A percentile compares a stretch with the other conserved stretches of the same genome.
These are phyloP conservation scores for Anas acuta DNA, from an alignment of 2,797 vertebrate species.

Conservation along the genomic window DNA sequence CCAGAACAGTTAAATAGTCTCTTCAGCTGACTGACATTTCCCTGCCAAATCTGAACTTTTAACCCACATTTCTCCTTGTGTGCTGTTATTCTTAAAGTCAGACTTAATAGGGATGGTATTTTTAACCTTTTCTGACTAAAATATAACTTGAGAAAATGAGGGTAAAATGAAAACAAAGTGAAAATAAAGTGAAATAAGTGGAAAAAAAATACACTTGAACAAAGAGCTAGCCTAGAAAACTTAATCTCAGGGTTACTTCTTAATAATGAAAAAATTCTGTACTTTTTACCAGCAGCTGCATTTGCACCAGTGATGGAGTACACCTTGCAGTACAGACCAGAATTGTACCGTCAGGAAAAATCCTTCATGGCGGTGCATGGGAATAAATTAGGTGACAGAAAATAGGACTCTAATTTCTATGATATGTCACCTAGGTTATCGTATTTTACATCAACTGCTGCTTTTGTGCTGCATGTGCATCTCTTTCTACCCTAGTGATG, in stretches of 20 bases:
- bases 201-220: background rate
- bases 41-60: conserved; percentile 67
- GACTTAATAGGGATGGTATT: background rate
- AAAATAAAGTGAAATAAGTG: background rate
- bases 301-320: conserved; percentile 42
- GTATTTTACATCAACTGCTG: conserved; percentile 2
- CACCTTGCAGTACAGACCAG: background rate
- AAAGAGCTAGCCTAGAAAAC: background rate
- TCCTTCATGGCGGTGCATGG: conserved; percentile 38
- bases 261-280: conserved; percentile 1
- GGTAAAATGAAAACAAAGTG: background rate
- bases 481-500: background rate
- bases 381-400: conserved; percentile 60
- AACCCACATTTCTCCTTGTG: conserved; percentile 6
- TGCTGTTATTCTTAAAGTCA: conserved; percentile 21
- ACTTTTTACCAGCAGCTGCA: background rate
- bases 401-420: conserved; percentile 53
- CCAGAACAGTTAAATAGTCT: conserved; percentile 66
- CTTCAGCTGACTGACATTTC: conserved; percentile 56
- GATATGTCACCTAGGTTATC: conserved; percentile 25
- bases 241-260: background rate
- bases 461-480: conserved; percentile 37
- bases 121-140: conserved; percentile 5
- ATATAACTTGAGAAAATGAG: background rate
- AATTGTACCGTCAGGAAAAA: conserved; percentile 56